Evolutionary conservation across 2,888 invertebrate species (phyloP).

Genomic region (Phoenoteleia sp.): DNA sequence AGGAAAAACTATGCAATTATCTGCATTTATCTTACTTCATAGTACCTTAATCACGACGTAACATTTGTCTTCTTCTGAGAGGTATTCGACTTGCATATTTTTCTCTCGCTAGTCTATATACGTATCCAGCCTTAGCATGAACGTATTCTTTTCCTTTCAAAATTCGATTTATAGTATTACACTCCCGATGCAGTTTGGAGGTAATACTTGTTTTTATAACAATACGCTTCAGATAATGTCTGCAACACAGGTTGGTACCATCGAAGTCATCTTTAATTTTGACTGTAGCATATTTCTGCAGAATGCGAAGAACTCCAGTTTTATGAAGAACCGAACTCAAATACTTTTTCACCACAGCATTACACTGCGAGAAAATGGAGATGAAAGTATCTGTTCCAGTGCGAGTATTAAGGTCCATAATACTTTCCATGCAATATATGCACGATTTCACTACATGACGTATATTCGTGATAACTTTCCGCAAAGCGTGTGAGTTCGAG

Average conservation of each 20-base stretch:
- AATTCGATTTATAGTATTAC: neutral
- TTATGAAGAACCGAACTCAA: neutral
- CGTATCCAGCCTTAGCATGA: neutral
- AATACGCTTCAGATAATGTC: neutral
- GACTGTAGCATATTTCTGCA: neutral
- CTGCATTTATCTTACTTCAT: no score
- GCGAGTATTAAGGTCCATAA: neutral
- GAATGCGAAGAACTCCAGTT: no score
- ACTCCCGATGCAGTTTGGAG: neutral
- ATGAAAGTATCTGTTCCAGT: neutral
- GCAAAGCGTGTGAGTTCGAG: neutral
- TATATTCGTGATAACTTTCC: neutral
- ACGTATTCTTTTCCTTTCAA: conserved; percentile 1
- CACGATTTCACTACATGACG: neutral
- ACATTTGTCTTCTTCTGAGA: neutral
- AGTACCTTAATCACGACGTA: no score
- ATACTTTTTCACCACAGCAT: neutral
- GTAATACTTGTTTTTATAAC: neutral
- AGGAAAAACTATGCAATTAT: no score
- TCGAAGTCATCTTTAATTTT: neutral
- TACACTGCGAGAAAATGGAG: neutral
- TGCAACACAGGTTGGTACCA: neutral
- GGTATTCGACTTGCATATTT: neutral
- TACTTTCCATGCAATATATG: neutral
- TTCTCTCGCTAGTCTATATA: neutral